These are phyloP conservation scores for Tauraco hartlaubi DNA, from an alignment of 2,797 vertebrate species.

Conservation along the genomic window DNA sequence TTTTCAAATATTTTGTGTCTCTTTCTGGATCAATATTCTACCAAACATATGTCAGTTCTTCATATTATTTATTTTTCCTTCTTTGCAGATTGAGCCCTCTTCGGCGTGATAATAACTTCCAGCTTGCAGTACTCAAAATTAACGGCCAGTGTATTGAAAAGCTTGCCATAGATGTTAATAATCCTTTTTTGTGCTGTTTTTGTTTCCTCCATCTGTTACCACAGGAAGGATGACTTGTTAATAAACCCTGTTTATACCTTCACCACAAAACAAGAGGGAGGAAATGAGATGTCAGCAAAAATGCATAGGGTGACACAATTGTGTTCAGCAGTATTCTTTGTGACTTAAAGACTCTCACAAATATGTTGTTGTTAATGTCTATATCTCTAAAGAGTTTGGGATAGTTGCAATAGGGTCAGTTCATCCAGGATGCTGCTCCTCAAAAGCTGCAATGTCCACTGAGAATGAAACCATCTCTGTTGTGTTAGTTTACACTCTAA, in stretches of 20 bases:
- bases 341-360: conserved; percentile 39
- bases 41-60: not conserved
- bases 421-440: not conserved
- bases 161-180: conserved; percentile 42
- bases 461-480: not conserved
- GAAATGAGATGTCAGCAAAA: conserved; percentile 77
- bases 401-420: not conserved
- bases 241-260: conserved; percentile 68
- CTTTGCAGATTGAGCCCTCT: not conserved
- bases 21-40: conserved; percentile 31
- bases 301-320: conserved; percentile 35
- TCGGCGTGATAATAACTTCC: conserved; percentile 63
- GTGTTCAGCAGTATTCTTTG: conserved; percentile 45
- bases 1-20: conserved; percentile 14
- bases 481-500: not conserved
- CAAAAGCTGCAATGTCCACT: not conserved
- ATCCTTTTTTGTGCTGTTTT: conserved; percentile 46
- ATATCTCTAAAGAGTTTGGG: not conserved
- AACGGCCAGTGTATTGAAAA: conserved; percentile 24
- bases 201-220: conserved; percentile 61
- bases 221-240: conserved; percentile 69
- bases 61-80: not conserved
- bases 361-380: not conserved
- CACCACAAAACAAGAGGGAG: conserved; percentile 62
- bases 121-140: conserved; percentile 35